Base-by-base conservation (phyloP, 2,113 vertebrate species). In the Pseudopipra pipra region DNA sequence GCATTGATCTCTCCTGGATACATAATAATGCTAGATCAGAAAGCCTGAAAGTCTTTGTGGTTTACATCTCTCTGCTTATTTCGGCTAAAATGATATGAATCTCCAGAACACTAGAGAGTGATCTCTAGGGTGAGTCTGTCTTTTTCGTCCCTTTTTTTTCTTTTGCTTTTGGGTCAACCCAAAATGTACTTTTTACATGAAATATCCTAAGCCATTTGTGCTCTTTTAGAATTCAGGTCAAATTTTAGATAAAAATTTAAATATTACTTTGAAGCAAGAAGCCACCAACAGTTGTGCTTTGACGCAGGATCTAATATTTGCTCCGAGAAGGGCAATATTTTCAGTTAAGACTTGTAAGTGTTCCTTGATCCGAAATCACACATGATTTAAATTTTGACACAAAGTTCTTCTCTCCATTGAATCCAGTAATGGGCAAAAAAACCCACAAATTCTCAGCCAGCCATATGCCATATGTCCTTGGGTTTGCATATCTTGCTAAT, bases 1-100 rank as follows among this genome's bases (percentile, higher is more conserved):
- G 61, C 68, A 93, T 54, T 96, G 85, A 92, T 95, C 88, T 95
- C 92, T 72, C 47, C 52, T 90, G 83, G 92, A 88, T 88, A 65
- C 52, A 51, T 88, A 84, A 93, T 88, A 93, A 90, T 78, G 52
- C 39, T 81, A 44, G 70, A 95, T 94, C 79, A 93, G 85, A 94
- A 92, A 61, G 44, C 49, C 72, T 62, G 85, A 91, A 95, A 84
- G 65, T 37, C 92, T 94, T 90, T 94, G 88, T 90, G 90, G 75
- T 90, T 89, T 90, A 71, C 72, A 52, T 84, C 39, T 89, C 43
- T 78, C 76, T 88, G 59, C 68, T 91, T 91, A 94, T 90, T 93
- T 81, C 41, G 39, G 51, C 25, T 74, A 80, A 94, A 93, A 88
- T 90, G 1, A 35, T 67, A 78, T 22, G 25, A 93, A 91, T 74